Base-by-base conservation (phyloP, 1,140 invertebrate species). In the Bombyx mandarina region DNA sequence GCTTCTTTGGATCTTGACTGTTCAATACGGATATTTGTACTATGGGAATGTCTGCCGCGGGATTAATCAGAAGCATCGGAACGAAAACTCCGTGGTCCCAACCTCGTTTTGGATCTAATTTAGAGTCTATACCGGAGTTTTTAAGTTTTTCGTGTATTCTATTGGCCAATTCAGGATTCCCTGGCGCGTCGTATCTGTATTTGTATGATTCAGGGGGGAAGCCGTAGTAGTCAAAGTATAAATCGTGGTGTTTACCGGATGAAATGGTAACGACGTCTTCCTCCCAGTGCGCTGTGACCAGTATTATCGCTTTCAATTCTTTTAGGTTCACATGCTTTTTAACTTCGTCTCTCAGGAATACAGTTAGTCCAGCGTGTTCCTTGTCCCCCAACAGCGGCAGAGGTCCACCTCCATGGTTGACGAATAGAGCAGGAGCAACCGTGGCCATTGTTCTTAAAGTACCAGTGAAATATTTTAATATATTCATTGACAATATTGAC, bases 51-150 rank as follows among this genome's bases (percentile, higher is more conserved):
- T 83, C 71, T 2, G 84, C 84, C 44, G 71, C 54, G 8, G 84
- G 84, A 49, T 83, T 79, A 5, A 86, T 84, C 0, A 87, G 60
- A 62, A 87, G 74, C 84, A 87, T 87, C 1, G 84, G 84, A 6
- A 87, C 82, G 56, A 87, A 87, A 4, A 86, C 81, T 52, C 84
- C 84, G 63, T 87, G 84, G 52, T 87, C 84, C 84, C 84, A 86
- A 61, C 82, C 82, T 66, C 84, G 69, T 57, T 77, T 69, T 0
- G 75, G 62, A 52, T 87, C 81, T 7, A 87, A 64, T 61, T 77
- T 82, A 1, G 79, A 75, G 7, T 73, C 63, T 26, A 82, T 77
- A 22, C 82, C 81, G 9, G 65, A 66, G 12, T 71, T 71, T 48
- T 76, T 77, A 10, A 87, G 59, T 7, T 60, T 62, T 52, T 65